These are phyloP conservation scores for Geopemphigus sp. DNA, from an alignment of 1,140 invertebrate genomes.

Conservation along the genomic window DNA sequence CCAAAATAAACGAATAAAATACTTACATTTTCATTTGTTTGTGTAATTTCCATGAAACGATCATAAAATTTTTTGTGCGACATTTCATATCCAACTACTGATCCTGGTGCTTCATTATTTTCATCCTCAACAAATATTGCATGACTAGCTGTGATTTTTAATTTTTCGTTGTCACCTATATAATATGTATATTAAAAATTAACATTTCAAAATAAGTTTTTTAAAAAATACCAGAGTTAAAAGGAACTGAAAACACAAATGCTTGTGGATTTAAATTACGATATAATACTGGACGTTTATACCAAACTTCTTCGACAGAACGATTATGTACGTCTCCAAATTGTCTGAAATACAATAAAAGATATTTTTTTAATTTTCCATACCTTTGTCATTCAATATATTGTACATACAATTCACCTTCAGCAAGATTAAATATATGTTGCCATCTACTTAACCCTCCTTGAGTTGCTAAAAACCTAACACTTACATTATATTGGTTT, in stretches of 20 bases:
- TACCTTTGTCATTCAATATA: not conserved
- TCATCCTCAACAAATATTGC: conserved; percentile 80
- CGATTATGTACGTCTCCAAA: conserved; percentile 76
- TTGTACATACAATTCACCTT: conserved; percentile 34
- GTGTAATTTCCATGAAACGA: conserved; percentile 70
- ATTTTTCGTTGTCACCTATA: conserved; percentile 57
- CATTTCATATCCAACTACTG: conserved; percentile 84
- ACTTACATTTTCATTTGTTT: conserved; percentile 16
- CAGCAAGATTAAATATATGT: conserved; percentile 57
- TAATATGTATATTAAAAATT: not conserved
- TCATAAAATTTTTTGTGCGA: conserved; percentile 66
- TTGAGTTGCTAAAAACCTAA: conserved; percentile 82
- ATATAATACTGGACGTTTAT: conserved; percentile 84
- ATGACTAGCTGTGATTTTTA: conserved; percentile 74
- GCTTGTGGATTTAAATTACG: conserved; percentile 72
- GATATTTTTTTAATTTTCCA: no score
- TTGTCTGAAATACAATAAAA: conserved; percentile 58
- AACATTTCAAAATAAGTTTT: not conserved
- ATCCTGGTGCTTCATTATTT: conserved; percentile 75
- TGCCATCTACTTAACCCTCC: conserved; percentile 86
- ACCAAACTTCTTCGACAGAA: conserved; percentile 89
- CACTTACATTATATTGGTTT: conserved; percentile 64
- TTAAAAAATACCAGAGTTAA: conserved; percentile 57
- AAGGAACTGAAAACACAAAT: conserved; percentile 76
- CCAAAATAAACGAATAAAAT: not conserved